phyloP scores from a whole-genome alignment of 2,113 vertebrate genomes.

The Corythornis madagascariensis region DNA sequence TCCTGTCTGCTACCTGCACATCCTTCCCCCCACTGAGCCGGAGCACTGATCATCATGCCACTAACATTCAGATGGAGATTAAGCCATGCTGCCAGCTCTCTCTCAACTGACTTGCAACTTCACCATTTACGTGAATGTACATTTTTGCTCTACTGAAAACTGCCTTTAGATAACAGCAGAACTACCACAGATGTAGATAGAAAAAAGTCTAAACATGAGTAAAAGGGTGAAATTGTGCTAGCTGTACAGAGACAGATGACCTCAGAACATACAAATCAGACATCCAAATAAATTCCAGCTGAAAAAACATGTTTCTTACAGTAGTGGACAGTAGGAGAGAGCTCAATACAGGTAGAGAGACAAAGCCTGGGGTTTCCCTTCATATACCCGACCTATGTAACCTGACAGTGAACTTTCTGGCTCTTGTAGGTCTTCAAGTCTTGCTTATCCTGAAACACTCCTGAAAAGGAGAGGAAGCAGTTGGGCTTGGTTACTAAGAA shows the following conservation, averaged over 20 bases:
- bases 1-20: constrained; percentile 46
- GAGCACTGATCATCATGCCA: constrained; percentile 35
- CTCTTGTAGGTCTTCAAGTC: not conserved
- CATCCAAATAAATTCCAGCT: not conserved
- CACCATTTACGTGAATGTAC: constrained; percentile 45
- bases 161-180: constrained; percentile 26
- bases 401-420: not conserved
- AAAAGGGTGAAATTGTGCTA: not conserved
- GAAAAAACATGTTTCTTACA: not conserved
- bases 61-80: constrained; percentile 66
- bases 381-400: not conserved
- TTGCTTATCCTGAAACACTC: not conserved
- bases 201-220: constrained; percentile 5
- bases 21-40: constrained; percentile 40
- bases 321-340: not conserved
- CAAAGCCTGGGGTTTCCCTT: not conserved
- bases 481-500: not conserved
- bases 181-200: constrained; percentile 16
- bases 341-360: not conserved
- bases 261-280: not conserved
- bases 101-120: constrained; percentile 67
- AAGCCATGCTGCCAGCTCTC: constrained; percentile 44
- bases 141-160: constrained; percentile 65
- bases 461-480: not conserved
- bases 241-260: not conserved